Base-by-base conservation (phyloP, 1,140 invertebrate species). In the Aphaenogaster rudis region DNA sequence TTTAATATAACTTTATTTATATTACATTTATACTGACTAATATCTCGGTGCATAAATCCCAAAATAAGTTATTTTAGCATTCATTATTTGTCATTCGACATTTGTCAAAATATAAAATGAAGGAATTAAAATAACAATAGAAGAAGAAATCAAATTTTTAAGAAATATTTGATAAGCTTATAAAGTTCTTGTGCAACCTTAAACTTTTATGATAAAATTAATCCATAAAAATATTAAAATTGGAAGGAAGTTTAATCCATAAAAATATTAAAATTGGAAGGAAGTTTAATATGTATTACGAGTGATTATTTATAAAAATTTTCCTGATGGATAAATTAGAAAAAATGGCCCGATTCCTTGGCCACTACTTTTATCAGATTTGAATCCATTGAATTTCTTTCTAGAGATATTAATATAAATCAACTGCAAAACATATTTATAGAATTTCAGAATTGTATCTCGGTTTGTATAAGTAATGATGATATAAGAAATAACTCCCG, bases 1-100 rank as follows among this genome's bases (percentile, higher is more conserved):
- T 42, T 42, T 59, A 76, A 17, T 76, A 52, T 39, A 42, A 17
- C 17, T 57, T 59, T 6, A 39, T 61, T 76, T 76, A 42, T 17
- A 1, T 11, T 48, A 9, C 11, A 48, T 50, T 48, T 50, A 69
- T 21, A 66, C 1, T 21, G 15, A 13, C 13, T 36, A 59, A 42
- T 42, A 5, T 36, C 7, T 77, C 54, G 45, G 4, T 42, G 3
- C 8, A 59, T 28, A 61, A 61, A 59, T 76, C 21, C n/a, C 39
- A 45, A 13, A 61, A 4, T 15, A 36, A 54, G 3, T 52, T 28
- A 9, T 74, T 39, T 1, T 2, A 77, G 2, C 2, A 61, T 54
- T 28, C 11, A 42, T 77, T 3, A 15, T 39, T 28, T 28, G 0
- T 28, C 28, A 28, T 28, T 28, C 7, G 13, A 28, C 15, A 13